Conservation (phyloP, 2,888 invertebrate species). For the Cyclophora punctaria region DNA sequence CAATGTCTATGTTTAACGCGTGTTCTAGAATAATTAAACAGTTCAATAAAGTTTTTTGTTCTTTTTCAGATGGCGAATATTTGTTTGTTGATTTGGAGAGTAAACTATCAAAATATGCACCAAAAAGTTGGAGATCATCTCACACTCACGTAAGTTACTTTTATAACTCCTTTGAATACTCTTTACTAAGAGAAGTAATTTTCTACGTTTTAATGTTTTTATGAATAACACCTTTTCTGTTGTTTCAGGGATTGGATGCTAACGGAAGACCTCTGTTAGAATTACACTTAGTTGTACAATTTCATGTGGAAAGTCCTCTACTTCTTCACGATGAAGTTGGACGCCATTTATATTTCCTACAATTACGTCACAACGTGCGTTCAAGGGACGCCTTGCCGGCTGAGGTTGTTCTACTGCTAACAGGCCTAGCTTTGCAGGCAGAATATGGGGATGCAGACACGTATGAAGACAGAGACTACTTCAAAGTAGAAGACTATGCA, state of each 20-base stretch:
- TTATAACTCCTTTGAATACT: conserved; percentile 4
- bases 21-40: neutral
- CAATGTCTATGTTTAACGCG: neutral
- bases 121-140: conserved; percentile 96
- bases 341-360: conserved; percentile 94
- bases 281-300: conserved; percentile 93
- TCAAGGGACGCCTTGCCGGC: conserved; percentile 77
- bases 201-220: no score
- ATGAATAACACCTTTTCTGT: neutral
- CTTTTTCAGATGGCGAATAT: conserved; percentile 93
- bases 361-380: conserved; percentile 91
- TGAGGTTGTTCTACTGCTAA: conserved; percentile 84
- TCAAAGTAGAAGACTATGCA: conserved; percentile 90
- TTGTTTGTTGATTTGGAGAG: conserved; percentile 95
- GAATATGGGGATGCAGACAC: conserved; percentile 86
- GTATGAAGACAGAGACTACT: conserved; percentile 67
- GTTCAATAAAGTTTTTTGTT: conserved; percentile 20
- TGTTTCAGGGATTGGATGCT: conserved; percentile 87
- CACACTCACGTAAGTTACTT: conserved; percentile 86
- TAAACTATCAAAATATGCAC: conserved; percentile 96
- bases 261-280: conserved; percentile 92
- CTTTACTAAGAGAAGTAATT: no score
- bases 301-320: conserved; percentile 94
- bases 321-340: conserved; percentile 93
- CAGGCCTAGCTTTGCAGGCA: conserved; percentile 93